Base-by-base conservation (phyloP, 1,140 invertebrate species). In the Drosophila murphyi region DNA sequence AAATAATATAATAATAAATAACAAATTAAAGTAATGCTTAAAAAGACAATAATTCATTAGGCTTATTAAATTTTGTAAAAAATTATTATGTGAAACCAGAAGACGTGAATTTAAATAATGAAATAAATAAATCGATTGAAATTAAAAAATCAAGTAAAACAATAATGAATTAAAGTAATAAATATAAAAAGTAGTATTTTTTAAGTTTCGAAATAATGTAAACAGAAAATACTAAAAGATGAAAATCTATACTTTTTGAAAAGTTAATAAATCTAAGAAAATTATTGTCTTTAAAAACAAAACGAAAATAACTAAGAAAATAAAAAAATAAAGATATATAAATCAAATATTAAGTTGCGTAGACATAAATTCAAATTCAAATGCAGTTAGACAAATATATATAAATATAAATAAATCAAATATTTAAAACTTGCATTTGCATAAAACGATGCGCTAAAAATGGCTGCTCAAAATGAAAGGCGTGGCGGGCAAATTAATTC, bases 361-460 rank as follows among this genome's bases (percentile, higher is more conserved):
- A 48, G 71, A 59, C 59, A 65, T 62, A 64, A 41, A 62, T 50
- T 55, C 48, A 68, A 48, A 48, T 59, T 68, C 34, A 55, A 73
- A 68, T 72, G 69, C 69, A 72, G 69, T 72, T 74, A 74, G 64
- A 69, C 56, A 74, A 61, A 65, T 75, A 70, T 34, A 79, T 60
- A 65, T 12, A 64, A 55, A 52, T 69, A 57, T 63, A 47, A 61
- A 52, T 52, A 59, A 51, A 64, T 59, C 28, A 71, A 65, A 70
- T 29, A 74, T 68, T 63, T 65, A 78, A 61, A 48, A 8, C 43
- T 56, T 64, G 80, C 57, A 76, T 73, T 81, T 76, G 78, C 69
- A 64, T 73, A 76, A 63, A 69, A 54, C 60, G 41, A 41, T 41
- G 62, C 69, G 54, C 69, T 64, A 64, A 20, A 39, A 20, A 72